Conservation (phyloP, 64 coral and sea anemone species). For the Pocillopora verrucosa region DNA sequence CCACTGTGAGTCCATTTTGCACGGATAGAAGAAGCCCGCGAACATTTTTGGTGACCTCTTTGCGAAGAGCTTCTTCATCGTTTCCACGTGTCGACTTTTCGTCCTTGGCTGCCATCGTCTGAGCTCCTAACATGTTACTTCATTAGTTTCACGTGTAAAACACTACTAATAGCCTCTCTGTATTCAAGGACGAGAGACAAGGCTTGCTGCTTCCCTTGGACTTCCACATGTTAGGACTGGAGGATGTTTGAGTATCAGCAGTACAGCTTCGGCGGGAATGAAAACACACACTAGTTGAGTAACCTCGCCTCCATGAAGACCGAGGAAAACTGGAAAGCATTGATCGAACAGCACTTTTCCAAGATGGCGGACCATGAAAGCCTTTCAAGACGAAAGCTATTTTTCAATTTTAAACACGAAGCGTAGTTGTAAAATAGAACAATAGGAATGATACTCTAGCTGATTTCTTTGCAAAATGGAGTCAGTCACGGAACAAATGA, state of each 20-base stretch:
- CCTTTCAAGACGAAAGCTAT: background rate
- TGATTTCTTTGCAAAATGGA: background rate
- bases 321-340: background rate
- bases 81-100: constrained; percentile 32
- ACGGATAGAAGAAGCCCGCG: constrained; percentile 91
- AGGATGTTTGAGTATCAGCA: background rate
- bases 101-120: background rate
- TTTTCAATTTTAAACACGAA: background rate
- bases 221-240: background rate
- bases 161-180: background rate
- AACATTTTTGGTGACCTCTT: constrained; percentile 67
- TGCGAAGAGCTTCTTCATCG: constrained; percentile 21
- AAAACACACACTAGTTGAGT: background rate
- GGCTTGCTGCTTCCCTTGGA: background rate
- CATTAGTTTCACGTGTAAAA: background rate
- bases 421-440: background rate
- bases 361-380: constrained; percentile 8
- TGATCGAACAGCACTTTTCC: background rate
- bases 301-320: background rate
- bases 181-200: background rate
- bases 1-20: constrained; percentile 79
- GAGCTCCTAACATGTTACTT: background rate
- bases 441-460: background rate
- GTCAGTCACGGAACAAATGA: constrained; percentile 14
- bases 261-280: background rate